Conservation (phyloP, 1,140 invertebrate genomes). For the Arion vulgaris region DNA sequence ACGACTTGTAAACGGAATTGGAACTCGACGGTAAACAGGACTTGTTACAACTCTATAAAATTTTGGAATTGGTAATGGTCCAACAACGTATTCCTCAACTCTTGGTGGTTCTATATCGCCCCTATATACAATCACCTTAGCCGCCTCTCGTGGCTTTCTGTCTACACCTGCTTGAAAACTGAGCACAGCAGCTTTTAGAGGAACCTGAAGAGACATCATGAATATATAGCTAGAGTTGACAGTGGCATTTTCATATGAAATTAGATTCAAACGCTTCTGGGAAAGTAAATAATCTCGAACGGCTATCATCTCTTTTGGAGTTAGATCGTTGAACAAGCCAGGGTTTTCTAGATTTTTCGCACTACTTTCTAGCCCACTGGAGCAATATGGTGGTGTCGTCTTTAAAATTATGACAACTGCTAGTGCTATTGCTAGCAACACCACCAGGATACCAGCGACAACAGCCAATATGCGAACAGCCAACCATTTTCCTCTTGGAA, state of each 20-base stretch:
- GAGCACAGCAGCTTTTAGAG: conserved; percentile 62
- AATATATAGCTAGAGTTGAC: conserved; percentile 64
- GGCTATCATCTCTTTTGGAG: conserved; percentile 53
- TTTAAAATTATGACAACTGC: conserved; percentile 30
- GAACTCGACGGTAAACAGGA: conserved; percentile 54
- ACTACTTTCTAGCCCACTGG: conserved; percentile 17
- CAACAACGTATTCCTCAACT: conserved; percentile 67
- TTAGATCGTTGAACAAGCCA: conserved; percentile 62
- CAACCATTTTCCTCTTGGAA: conserved; percentile 17
- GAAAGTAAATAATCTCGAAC: conserved; percentile 58
- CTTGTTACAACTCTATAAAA: conserved; percentile 53
- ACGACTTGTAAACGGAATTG: conserved; percentile 61
- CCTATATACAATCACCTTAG: conserved; percentile 62
- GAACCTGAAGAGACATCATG: conserved; percentile 61
- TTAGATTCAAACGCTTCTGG: conserved; percentile 51
- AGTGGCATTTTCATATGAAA: conserved; percentile 47
- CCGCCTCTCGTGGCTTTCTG: conserved; percentile 54
- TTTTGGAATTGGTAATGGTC: conserved; percentile 55
- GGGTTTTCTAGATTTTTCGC: conserved; percentile 52
- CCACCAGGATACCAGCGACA: background rate
- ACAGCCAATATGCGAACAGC: conserved; percentile 11
- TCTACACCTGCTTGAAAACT: conserved; percentile 54
- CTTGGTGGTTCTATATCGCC: conserved; percentile 57
- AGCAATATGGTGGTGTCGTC: conserved; percentile 30
- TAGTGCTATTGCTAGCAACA: conserved; percentile 20